Evolutionary conservation across 2,888 invertebrate genomes (phyloP), one percentile per base, ranked within the genome.

Genomic region (Sarcophaga variegata): DNA sequence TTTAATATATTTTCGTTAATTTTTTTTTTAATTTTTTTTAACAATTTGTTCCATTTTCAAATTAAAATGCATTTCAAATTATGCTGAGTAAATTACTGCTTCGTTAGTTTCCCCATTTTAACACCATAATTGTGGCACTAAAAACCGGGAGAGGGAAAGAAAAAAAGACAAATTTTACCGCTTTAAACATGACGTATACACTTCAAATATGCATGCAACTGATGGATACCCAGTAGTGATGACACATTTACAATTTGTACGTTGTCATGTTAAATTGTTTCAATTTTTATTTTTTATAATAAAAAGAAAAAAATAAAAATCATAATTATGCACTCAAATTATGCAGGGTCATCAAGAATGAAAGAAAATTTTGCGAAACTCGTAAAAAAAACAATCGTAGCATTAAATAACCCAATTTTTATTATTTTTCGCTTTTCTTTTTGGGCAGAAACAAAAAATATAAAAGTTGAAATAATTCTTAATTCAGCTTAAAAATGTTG

Each of bases 251-350:
- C 62, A 76, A 71, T 79, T 79, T 75, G 74, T 75, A 75, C 64
- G n/a, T 71, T 79, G 83, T 70, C 83, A 79, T 79, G 83, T 79
- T 72, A 74, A 83, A 79, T 47, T 70, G 62, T 69, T 74, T 72
- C 67, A 14, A 67, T 72, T 67, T 67, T 67, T 37, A 37, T 37
- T 49, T 72, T 70, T 64, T 71, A 70, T 4, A 54, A 54, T 14
- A 12, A 11, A 47, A 45, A 62, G 10, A 37, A 37, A 37, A 37
- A 37, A 37, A 37, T 10, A 10, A 20, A 59, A 62, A 20, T 20
- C 1, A 20, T 3, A 71, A 64, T 66, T 64, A 76, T 66, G 54
- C 54, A 66, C 66, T 25, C 6, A 60, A 84, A 75, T 84, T 84
- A 63, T 79, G 83, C 83, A 70, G 69, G 75, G 75, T 79, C 79